phyloP scores from a whole-genome alignment of 2,797 vertebrate genomes.

The Amazona ochrocephala region DNA sequence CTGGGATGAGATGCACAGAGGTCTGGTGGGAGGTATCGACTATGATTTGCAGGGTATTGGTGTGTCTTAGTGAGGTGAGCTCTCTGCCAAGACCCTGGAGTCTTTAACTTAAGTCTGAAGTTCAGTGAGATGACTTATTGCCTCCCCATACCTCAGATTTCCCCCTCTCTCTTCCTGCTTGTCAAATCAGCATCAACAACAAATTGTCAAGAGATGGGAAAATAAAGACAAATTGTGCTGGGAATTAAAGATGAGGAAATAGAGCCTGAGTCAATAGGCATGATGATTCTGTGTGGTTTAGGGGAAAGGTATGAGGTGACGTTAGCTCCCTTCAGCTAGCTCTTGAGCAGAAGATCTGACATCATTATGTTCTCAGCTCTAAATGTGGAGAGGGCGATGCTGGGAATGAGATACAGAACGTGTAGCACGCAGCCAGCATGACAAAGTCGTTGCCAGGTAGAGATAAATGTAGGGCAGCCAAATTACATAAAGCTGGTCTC shows the following conservation, averaged over 20 bases:
- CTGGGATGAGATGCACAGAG: neutral
- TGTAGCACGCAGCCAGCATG: neutral
- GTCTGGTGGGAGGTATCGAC: neutral
- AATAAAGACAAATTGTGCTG: neutral
- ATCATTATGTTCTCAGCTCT: conserved; percentile 21
- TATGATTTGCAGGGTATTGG: neutral
- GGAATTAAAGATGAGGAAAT: neutral
- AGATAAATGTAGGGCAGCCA: conserved; percentile 21
- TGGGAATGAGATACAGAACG: neutral
- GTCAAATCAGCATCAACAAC: neutral
- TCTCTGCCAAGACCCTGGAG: neutral
- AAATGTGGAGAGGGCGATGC: conserved; percentile 2
- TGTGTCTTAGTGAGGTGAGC: neutral
- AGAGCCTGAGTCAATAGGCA: neutral
- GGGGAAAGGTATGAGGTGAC: neutral
- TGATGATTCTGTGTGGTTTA: neutral
- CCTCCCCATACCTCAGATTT: neutral
- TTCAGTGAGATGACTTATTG: neutral
- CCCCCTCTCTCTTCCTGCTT: neutral
- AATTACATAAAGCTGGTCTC: conserved; percentile 8
- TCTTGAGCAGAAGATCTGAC: conserved; percentile 20
- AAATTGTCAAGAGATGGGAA: neutral
- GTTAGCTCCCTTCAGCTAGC: neutral
- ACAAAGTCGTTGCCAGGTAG: conserved; percentile 32
- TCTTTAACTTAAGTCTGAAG: neutral